Evolutionary conservation across 2,888 invertebrate genomes (phyloP), one percentile per base, ranked within the genome.

Genomic region (Thalpophila matura): DNA sequence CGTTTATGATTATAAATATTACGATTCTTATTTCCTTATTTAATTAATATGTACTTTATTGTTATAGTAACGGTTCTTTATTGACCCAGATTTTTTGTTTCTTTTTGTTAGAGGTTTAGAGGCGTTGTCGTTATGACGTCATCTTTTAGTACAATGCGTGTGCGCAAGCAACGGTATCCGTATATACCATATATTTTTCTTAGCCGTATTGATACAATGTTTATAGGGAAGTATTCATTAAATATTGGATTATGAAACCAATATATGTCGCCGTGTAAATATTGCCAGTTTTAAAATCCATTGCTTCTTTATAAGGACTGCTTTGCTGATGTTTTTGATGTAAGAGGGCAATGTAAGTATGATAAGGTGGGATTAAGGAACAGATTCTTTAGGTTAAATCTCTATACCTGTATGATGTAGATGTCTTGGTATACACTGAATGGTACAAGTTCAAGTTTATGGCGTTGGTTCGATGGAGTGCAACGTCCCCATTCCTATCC

Each of bases 401-500:
- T 51, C 7, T 53, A 38, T 62, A 40, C 26, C 22, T 38, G 46
- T 40, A 26, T 38, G 29, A 62, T 49, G 20, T 61, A 63, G 58
- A 45, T 47, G 18, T 47, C 16, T 45, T 37, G 12, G 56, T 57
- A 29, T 82, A 67, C 54, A 78, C 46, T 73, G 80, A 81, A 80
- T 81, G 69, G 77, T 80, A 71, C 74, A 70, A 70, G 80, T 81
- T 77, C 72, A 74, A 74, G 81, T 79, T 79, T 61, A 67, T 62
- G 58, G 42, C 55, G 76, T 80, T 75, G 62, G 82, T 74, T 73
- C 67, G 81, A 81, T 65, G 63, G 53, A 71, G 92, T 85, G 88
- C 92, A 92, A 88, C 78, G 92, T 80, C 85, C 92, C 70, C 89
- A 84, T 86, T 88, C 87, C 87, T 80, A 84, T 83, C 76, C 75